Percentiles rank a stretch among this genome's conserved stretches.
phyloP scores from a whole-genome alignment of 2,888 invertebrate species.

The Ophion ventricosus region DNA sequence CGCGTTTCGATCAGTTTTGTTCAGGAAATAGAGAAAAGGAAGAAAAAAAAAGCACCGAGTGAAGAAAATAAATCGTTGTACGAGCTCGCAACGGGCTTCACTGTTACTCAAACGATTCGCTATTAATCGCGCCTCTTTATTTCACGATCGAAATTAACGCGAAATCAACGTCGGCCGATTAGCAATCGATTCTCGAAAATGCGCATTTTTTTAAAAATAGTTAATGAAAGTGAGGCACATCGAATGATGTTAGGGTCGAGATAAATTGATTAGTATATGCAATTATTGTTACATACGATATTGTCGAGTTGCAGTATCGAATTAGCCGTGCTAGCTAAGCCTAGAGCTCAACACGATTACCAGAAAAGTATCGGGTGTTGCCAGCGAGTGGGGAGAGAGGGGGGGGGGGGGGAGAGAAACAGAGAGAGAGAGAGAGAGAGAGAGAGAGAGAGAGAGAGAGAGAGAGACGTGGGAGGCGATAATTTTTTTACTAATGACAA shows the following conservation, averaged over 20 bases:
- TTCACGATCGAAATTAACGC: too few relatives aligned
- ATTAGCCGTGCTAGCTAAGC: neutral
- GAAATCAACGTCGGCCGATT: too few relatives aligned
- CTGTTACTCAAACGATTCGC: neutral
- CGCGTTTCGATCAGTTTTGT: too few relatives aligned
- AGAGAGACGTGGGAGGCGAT: conserved; percentile 35
- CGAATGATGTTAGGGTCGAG: neutral
- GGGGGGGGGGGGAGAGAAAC: neutral
- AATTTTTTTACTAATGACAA: conserved; percentile 59
- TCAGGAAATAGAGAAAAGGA: neutral
- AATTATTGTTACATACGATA: neutral
- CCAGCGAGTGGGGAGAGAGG: neutral
- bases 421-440: too few relatives aligned
- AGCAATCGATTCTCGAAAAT: too few relatives aligned
- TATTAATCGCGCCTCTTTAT: neutral
- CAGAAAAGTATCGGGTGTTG: conserved; percentile 61
- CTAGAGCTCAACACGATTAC: conserved; percentile 20
- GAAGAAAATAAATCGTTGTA: neutral
- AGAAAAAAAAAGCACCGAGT: too few relatives aligned
- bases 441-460: neutral
- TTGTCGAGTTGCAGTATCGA: neutral
- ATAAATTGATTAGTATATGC: neutral
- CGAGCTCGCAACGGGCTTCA: neutral
- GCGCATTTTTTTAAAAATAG: neutral
- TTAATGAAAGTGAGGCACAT: neutral